Base-by-base conservation (phyloP, 2,888 invertebrate genomes). In the Phorcus lineatus region DNA sequence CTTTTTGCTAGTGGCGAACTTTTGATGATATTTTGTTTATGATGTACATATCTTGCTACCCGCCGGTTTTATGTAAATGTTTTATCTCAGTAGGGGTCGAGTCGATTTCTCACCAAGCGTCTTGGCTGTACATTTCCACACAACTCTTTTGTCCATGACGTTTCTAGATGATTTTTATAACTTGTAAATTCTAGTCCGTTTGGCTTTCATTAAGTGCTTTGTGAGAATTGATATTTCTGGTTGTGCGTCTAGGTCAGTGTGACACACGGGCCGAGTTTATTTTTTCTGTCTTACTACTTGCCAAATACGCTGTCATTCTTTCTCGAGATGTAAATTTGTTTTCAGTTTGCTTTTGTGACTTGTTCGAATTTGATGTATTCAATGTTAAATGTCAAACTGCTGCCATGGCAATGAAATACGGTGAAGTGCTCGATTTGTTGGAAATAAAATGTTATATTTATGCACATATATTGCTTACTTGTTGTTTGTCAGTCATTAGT, bases 371-470 rank as follows among this genome's bases (percentile, higher is more conserved):
- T 36, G 70, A 17, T 70, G 70, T 70, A 70, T 28, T 62, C 16
- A 62, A 62, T 70, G 36, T 70, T 31, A 40, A 36, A 36, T 70
- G 70, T 70, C 11, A 70, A 70, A 40, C 70, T 70, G 70, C 70
- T 70, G n/a, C 36, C 31, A n/a, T 70, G 70, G 40, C 28, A 40
- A 70, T 36, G 70, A 19, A 36, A 31, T 36, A 70, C 70, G 62
- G 62, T 62, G 62, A 70, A 36, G 31, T 70, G 70, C 31, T 31
- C 70, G 70, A 70, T 11, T 70, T 70, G 70, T 70, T 70, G 28
- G 70, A 70, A 70, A 70, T 70, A 70, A 70, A 70, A 70, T 70
- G 70, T 70, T 70, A 70, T 70, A 70, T 70, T 36, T 70, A 70
- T 62, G 62, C 62, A 62, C 62, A 16, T 24, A 62, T 28, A 28